Base-by-base conservation (phyloP, 2,888 invertebrate genomes). In the Congeria kusceri region DNA sequence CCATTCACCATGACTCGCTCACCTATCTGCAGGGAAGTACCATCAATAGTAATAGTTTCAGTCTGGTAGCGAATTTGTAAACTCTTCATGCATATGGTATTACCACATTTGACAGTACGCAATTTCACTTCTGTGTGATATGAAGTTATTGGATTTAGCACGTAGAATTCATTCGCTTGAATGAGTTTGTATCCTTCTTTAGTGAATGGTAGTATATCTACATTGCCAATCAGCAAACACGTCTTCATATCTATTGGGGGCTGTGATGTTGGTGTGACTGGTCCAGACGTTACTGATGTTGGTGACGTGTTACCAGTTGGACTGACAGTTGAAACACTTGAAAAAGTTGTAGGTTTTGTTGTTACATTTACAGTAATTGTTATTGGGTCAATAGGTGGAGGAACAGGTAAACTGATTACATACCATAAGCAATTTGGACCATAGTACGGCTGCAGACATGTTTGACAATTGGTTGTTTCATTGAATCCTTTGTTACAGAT, bases 401-500 rank as follows among this genome's bases (percentile, higher is more conserved):
- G 70, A 5, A 2, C 18, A 32, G 67, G 57, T 32, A 62, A 13
- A 23, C 56, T 27, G 18, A 82, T 47, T 9, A 69, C 58, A 13
- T 70, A 46, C 13, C 66, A 63, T 28, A 75, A 75, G 77, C 87
- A 87, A 65, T 85, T 75, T n/a, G 56, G 29, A 13, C 86, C 87
- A 27, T 27, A 69, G 62, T 65, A 85, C 1, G 57, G 49, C 65
- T 67, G 64, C 75, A 28, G n/a, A 57, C 74, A 86, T n/a, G 67
- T 77, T 20, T 63, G 27, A 70, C 84, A 84, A 25, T 77, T 63
- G 3, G 18, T 25, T 23, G 44, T 29, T 13, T 9, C 27, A 57
- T 68, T 61, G 53, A 67, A 84, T 23, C 76, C 71, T 27, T 25
- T 23, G 9, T 65, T 49, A 59, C 84, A 84, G 4, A 71, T 47